These are phyloP conservation scores for Blera fallax DNA, from an alignment of 2,888 invertebrate genomes.

Conservation along the genomic window DNA sequence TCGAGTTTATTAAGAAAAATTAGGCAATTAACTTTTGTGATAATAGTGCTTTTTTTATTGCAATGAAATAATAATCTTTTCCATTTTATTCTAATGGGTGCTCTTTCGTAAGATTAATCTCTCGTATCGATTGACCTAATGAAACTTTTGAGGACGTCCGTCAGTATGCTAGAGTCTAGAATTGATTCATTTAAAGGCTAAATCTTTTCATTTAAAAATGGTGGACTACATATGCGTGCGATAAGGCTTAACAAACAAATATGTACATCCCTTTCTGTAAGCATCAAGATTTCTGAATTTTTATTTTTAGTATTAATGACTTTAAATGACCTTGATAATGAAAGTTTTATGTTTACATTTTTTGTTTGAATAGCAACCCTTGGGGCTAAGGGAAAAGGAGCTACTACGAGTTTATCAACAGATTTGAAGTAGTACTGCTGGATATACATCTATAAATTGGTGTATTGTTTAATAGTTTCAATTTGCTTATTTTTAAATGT, in stretches of 20 bases:
- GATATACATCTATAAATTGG: too few relatives aligned
- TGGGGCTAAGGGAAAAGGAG: too few relatives aligned
- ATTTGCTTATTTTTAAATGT: too few relatives aligned
- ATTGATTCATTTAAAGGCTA: constrained; percentile 17
- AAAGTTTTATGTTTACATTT: neutral
- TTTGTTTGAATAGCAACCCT: neutral
- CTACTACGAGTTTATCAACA: too few relatives aligned
- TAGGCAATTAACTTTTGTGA: constrained; percentile 10
- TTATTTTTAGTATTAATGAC: neutral
- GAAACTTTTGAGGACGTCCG: constrained; percentile 5
- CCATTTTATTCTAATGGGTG: neutral
- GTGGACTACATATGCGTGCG: neutral
- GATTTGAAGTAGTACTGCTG: too few relatives aligned
- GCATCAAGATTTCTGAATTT: too few relatives aligned
- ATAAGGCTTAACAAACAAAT: neutral
- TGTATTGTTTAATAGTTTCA: too few relatives aligned
- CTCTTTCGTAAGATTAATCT: constrained; percentile 49
- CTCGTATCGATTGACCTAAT: constrained; percentile 46
- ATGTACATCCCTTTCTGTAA: too few relatives aligned
- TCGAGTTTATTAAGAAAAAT: neutral
- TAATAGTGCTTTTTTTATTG: neutral
- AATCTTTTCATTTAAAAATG: neutral
- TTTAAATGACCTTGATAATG: neutral
- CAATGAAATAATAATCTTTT: neutral
- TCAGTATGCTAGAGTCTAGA: neutral